Evolutionary conservation across 2,888 invertebrate genomes (phyloP).

Genomic region (Iphiclides podalirius): DNA sequence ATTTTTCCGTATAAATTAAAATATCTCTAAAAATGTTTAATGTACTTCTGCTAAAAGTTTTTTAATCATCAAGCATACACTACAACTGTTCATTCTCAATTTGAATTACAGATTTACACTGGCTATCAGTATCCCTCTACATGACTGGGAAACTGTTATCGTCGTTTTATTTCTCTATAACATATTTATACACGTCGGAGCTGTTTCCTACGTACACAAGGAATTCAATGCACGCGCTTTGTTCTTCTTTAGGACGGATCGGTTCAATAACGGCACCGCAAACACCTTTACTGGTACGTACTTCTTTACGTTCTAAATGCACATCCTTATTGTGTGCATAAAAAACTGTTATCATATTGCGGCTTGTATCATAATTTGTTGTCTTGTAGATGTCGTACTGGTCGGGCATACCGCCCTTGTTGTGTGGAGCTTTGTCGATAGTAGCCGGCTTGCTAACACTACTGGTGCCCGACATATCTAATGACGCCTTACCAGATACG

Average conservation of each 20-base stretch:
- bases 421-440: constrained; percentile 51
- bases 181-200: constrained; percentile 75
- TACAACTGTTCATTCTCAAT: constrained; percentile 32
- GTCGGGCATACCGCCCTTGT: constrained; percentile 50
- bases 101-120: constrained; percentile 54
- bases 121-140: constrained; percentile 75
- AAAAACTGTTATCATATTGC: too few relatives aligned
- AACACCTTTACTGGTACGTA: not conserved
- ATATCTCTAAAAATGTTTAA: too few relatives aligned
- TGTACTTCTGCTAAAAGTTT: not conserved
- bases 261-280: constrained; percentile 34
- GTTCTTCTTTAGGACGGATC: constrained; percentile 36
- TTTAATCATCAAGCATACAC: too few relatives aligned
- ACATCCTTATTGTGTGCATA: too few relatives aligned
- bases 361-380: too few relatives aligned
- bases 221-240: constrained; percentile 40
- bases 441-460: too few relatives aligned
- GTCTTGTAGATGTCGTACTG: too few relatives aligned
- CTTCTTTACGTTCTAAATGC: too few relatives aligned
- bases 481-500: constrained; percentile 59
- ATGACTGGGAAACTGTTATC: constrained; percentile 82
- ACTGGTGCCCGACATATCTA: constrained; percentile 50
- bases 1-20: too few relatives aligned
- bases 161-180: constrained; percentile 80
- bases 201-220: constrained; percentile 40